These are phyloP conservation scores for Altica lythri DNA, from an alignment of 2,888 invertebrate species.

Conservation along the genomic window DNA sequence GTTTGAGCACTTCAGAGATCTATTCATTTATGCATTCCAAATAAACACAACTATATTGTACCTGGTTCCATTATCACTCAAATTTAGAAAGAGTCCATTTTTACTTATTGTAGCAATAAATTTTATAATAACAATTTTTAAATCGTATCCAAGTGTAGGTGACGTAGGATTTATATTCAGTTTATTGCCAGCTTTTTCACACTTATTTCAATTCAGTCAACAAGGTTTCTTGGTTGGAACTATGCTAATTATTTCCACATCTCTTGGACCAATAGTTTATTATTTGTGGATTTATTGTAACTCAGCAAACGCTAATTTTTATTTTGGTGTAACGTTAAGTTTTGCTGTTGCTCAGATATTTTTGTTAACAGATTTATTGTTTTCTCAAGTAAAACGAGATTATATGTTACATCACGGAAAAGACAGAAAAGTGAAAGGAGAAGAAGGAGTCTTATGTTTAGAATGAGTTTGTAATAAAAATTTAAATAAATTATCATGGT, in stretches of 20 bases:
- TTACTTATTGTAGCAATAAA: conserved; percentile 79
- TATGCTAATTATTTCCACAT: conserved; percentile 85
- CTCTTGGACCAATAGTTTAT: conserved; percentile 94
- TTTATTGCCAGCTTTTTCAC: conserved; percentile 88
- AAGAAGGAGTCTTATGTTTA: conserved; percentile 74
- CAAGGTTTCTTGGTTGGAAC: conserved; percentile 93
- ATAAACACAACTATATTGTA: conserved; percentile 93
- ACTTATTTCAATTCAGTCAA: conserved; percentile 79
- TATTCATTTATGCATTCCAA: conserved; percentile 97
- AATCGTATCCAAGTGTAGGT: conserved; percentile 95
- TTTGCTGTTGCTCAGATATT: conserved; percentile 95
- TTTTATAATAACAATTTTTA: conserved; percentile 87
- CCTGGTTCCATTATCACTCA: conserved; percentile 82
- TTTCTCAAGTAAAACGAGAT: conserved; percentile 90
- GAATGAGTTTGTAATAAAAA: conserved; percentile 54
- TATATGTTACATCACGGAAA: conserved; percentile 84
- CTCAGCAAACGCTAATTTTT: conserved; percentile 99
- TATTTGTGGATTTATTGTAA: conserved; percentile 98
- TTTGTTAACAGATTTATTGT: conserved; percentile 88
- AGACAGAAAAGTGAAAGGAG: conserved; percentile 72
- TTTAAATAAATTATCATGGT: not conserved
- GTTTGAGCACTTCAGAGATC: conserved; percentile 96
- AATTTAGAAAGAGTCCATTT: conserved; percentile 79
- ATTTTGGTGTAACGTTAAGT: conserved; percentile 95
- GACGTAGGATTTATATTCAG: conserved; percentile 93